phyloP scores from a whole-genome alignment of 2,888 invertebrate species.

The Anagyrus pseudococci region DNA sequence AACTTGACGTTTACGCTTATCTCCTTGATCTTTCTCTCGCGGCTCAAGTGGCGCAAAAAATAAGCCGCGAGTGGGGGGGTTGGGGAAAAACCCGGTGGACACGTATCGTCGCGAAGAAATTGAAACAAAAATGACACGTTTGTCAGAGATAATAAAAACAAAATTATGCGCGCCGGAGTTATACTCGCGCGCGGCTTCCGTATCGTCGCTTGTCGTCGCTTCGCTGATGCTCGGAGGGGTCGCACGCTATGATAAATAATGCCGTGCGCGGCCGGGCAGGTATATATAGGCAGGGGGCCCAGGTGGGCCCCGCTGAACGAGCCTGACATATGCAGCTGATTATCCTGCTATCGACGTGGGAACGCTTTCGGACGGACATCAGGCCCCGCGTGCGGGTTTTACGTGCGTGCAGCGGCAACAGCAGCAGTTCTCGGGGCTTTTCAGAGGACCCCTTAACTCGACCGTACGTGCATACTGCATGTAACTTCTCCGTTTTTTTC shows the following conservation, averaged over 20 bases:
- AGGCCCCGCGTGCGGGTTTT: not conserved
- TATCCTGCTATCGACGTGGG: slow-evolving; percentile 55
- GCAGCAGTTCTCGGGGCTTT: too few species aligned
- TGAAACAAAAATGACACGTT: not conserved
- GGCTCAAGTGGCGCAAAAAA: too few species aligned
- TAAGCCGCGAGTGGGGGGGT: too few species aligned
- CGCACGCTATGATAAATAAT: slow-evolving; percentile 50
- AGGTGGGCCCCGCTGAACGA: slow-evolving; percentile 50
- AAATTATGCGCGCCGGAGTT: slow-evolving; percentile 37
- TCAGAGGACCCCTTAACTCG: too few species aligned
- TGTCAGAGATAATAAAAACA: slow-evolving; percentile 48
- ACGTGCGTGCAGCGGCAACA: too few species aligned
- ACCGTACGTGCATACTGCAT: too few species aligned
- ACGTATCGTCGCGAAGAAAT: not conserved
- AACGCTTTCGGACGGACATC: slow-evolving; percentile 42
- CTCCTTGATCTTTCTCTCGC: too few species aligned
- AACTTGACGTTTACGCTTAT: too few species aligned
- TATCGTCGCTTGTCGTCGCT: too few species aligned
- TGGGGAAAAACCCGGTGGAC: too few species aligned
- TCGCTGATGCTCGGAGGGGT: too few species aligned
- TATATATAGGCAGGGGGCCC: slow-evolving; percentile 45
- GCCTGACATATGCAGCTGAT: slow-evolving; percentile 54
- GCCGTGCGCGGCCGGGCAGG: not conserved
- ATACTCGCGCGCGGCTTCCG: slow-evolving; percentile 16
- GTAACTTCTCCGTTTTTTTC: not conserved